phyloP scores from a whole-genome alignment of 2,888 invertebrate species.

The Sialis lutaria region DNA sequence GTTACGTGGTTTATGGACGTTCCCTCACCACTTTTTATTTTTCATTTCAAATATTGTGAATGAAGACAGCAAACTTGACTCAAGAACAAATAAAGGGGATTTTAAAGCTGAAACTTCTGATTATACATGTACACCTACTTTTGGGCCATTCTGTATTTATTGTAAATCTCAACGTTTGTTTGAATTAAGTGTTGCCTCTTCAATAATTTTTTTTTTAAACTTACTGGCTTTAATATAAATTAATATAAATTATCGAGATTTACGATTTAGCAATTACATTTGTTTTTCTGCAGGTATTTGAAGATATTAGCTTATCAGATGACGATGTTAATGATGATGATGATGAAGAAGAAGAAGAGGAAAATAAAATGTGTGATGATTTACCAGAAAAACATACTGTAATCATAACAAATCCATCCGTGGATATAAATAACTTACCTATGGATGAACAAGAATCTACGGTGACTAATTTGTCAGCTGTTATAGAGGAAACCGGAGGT shows the following conservation, averaged over 20 bases:
- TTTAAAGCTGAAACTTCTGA: no score
- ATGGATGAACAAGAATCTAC: conserved; percentile 36
- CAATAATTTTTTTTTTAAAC: no score
- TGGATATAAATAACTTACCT: conserved; percentile 31
- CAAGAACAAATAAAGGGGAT: no score
- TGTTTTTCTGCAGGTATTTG: conserved; percentile 19
- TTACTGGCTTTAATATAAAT: not conserved
- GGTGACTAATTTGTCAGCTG: conserved; percentile 27
- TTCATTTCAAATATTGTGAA: no score
- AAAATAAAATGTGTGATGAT: conserved; percentile 12
- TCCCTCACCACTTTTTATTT: no score
- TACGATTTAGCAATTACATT: not conserved
- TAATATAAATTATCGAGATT: not conserved
- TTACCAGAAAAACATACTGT: conserved; percentile 30
- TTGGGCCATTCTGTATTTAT: no score
- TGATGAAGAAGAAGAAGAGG: conserved; percentile 13
- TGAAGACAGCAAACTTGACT: no score
- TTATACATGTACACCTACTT: no score
- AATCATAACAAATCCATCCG: conserved; percentile 53
- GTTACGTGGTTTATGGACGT: no score
- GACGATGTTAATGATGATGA: conserved; percentile 22
- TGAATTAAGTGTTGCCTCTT: no score
- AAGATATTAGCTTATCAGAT: conserved; percentile 24
- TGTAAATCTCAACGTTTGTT: no score
- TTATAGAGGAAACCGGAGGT: conserved; percentile 24